Evolutionary conservation across 2,888 invertebrate species (phyloP).

Genomic region (Capitulum mitella): DNA sequence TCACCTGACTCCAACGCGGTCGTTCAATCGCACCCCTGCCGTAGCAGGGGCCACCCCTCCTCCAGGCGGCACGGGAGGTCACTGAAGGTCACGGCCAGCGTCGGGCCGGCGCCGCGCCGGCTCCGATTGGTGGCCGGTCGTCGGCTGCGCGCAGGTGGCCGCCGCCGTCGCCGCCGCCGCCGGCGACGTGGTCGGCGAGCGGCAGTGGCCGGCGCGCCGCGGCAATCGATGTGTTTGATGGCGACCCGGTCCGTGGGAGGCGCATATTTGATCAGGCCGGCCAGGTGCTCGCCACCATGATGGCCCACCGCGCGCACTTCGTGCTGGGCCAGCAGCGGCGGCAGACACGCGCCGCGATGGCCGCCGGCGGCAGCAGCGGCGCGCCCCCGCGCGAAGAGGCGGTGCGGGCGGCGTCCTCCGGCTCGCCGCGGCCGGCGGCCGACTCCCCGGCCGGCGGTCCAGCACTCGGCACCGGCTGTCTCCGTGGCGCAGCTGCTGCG

Average conservation of each 20-base stretch:
- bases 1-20: too few relatives aligned
- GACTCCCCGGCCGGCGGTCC: background rate
- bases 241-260: background rate
- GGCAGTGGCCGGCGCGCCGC: background rate
- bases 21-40: too few relatives aligned
- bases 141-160: too few relatives aligned
- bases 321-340: background rate
- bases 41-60: too few relatives aligned
- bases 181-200: too few relatives aligned
- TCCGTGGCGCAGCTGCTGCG: background rate
- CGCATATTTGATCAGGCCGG: background rate
- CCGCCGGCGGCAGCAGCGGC: background rate
- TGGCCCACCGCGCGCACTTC: background rate
- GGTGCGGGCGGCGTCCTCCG: background rate
- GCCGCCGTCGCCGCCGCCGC: too few relatives aligned
- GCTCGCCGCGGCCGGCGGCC: background rate
- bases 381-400: too few relatives aligned
- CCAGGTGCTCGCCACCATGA: background rate
- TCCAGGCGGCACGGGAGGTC: too few relatives aligned
- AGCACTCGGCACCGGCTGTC: background rate
- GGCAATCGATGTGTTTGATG: conserved; percentile 8
- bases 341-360: background rate
- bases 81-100: too few relatives aligned
- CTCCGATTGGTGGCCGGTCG: too few relatives aligned
- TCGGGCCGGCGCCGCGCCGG: too few relatives aligned